A percentile compares a stretch with the other conserved stretches of the same genome.
phyloP scores from a whole-genome alignment of 1,140 invertebrate species.

The Popillia japonica region DNA sequence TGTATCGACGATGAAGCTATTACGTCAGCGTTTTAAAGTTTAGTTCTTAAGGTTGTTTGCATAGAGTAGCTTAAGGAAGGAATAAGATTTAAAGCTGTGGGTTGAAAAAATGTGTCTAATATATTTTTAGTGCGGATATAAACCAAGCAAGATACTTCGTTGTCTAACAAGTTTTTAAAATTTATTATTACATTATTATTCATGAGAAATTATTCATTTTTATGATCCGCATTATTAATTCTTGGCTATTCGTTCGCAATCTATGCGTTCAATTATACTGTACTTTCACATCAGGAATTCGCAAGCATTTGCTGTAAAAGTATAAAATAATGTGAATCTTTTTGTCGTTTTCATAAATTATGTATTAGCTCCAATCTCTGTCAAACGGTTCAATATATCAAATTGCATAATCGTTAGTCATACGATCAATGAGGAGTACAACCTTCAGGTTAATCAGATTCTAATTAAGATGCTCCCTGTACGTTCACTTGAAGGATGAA shows the following conservation, averaged over 20 bases:
- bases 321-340: background rate
- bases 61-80: background rate
- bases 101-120: no score
- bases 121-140: no score
- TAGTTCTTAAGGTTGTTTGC: background rate
- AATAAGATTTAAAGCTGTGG: background rate
- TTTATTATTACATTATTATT: no score
- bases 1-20: slow-evolving; percentile 30
- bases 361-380: slow-evolving; percentile 5
- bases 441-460: slow-evolving; percentile 1
- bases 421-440: background rate
- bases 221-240: no score
- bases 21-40: slow-evolving; percentile 7
- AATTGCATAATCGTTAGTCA: slow-evolving; percentile 14
- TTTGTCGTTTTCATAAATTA: slow-evolving; percentile 10
- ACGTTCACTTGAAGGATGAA: background rate
- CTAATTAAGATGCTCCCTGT: slow-evolving; percentile 24
- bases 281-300: no score
- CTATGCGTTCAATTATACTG: no score
- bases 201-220: no score
- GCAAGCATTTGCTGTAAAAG: no score
- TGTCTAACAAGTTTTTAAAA: no score
- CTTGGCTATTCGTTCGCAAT: no score
- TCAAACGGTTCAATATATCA: slow-evolving; percentile 20
- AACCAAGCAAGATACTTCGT: no score